Evolutionary conservation across 2,888 invertebrate genomes (phyloP).

Genomic region (Cybosia mesomella): DNA sequence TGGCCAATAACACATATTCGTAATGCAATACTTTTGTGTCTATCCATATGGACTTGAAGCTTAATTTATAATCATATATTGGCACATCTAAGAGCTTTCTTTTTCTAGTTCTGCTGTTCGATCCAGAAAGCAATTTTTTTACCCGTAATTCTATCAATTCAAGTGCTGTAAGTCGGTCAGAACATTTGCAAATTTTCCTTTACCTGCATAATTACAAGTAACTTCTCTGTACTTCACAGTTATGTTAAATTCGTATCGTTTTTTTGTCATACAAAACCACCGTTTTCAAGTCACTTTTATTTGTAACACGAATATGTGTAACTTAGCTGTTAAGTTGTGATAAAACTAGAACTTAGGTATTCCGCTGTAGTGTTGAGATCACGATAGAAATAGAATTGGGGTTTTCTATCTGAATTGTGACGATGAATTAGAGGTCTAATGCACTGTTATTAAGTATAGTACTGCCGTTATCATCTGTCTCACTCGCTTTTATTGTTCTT

Average conservation of each 20-base stretch:
- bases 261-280: not conserved
- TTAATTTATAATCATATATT: no score
- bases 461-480: not conserved
- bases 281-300: not conserved
- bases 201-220: no score
- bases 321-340: conserved; percentile 5
- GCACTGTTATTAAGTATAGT: not conserved
- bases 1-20: no score
- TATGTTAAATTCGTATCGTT: not conserved
- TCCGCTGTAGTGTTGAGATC: conserved; percentile 1
- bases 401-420: conserved; percentile 9
- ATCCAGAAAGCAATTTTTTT: no score
- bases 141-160: no score
- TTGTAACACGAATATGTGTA: not conserved
- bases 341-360: conserved; percentile 9
- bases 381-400: conserved; percentile 15
- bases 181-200: no score
- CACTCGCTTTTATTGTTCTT: not conserved
- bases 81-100: no score
- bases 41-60: no score
- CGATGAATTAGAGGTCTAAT: not conserved
- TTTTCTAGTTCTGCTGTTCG: no score
- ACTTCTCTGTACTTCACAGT: no score
- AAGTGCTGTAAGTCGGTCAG: no score
- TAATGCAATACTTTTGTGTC: no score